Percentiles rank a stretch among this genome's conserved stretches.
Conservation (phyloP, 2,797 vertebrate species). For the Apodemus agrarius region DNA sequence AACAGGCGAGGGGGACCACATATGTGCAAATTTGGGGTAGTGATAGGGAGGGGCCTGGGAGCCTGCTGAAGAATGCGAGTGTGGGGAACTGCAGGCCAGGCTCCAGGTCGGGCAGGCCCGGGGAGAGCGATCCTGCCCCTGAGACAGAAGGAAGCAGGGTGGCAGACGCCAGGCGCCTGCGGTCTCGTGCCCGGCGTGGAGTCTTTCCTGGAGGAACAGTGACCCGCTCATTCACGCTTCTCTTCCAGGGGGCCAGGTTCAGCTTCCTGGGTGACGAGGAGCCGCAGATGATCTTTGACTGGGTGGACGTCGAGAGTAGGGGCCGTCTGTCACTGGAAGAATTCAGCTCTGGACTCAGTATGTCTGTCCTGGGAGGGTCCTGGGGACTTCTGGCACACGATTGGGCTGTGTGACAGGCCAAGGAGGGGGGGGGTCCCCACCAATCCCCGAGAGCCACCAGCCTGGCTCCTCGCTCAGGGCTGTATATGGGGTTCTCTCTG, state of each 20-base stretch:
- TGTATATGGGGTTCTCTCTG: not conserved
- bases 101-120: not conserved
- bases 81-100: not conserved
- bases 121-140: not conserved
- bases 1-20: not conserved
- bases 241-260: conserved; percentile 81
- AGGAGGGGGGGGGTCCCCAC: not conserved
- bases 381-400: not conserved
- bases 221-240: not conserved
- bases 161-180: not conserved
- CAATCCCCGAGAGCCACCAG: not conserved
- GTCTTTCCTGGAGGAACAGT: not conserved
- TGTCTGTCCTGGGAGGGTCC: conserved; percentile 65
- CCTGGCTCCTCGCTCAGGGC: not conserved
- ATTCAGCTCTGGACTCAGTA: conserved; percentile 85
- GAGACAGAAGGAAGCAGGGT: not conserved
- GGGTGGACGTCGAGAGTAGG: conserved; percentile 82
- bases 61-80: not conserved
- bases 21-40: not conserved
- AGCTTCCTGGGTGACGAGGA: conserved; percentile 78
- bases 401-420: not conserved
- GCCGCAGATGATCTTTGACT: conserved; percentile 85
- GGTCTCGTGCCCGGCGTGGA: not conserved
- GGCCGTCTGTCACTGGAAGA: conserved; percentile 83
- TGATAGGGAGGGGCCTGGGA: not conserved